Conservation (phyloP, 92 coral and sea anemone genomes). For the Zoanthus sansibaricus region DNA sequence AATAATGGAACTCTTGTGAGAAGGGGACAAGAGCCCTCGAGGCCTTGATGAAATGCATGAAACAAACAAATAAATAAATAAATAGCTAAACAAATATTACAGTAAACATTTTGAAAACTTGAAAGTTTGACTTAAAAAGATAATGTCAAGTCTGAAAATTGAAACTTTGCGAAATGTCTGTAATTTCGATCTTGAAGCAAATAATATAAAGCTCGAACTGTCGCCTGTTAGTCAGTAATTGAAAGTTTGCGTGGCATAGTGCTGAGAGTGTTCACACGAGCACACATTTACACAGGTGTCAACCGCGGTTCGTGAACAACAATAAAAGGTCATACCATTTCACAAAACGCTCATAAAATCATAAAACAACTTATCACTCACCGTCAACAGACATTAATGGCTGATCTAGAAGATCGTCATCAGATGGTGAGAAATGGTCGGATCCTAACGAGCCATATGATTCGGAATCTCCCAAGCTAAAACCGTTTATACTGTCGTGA, state of each 20-base stretch:
- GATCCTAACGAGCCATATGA: conserved; percentile 41
- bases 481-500: conserved; percentile 30
- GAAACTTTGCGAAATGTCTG: not conserved
- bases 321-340: conserved; percentile 36
- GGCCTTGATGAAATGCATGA: conserved; percentile 39
- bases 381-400: conserved; percentile 51
- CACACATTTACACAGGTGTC: conserved; percentile 35
- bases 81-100: not conserved
- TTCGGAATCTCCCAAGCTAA: conserved; percentile 39
- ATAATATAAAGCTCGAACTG: not conserved
- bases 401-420: conserved; percentile 44
- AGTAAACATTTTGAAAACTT: not conserved
- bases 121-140: not conserved
- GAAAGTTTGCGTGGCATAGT: conserved; percentile 9
- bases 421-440: conserved; percentile 48
- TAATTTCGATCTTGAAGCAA: not conserved
- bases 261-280: conserved; percentile 38
- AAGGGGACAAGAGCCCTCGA: conserved; percentile 29
- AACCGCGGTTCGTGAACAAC: conserved; percentile 35
- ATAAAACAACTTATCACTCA: conserved; percentile 43
- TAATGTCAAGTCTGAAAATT: not conserved
- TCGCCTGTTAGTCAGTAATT: conserved; percentile 10
- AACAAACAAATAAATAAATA: conserved; percentile 7
- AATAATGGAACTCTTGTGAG: conserved; percentile 26
- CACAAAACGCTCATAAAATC: conserved; percentile 38